Evolutionary conservation across 2,797 vertebrate species (phyloP).

Genomic region (Babyrousa celebensis): DNA sequence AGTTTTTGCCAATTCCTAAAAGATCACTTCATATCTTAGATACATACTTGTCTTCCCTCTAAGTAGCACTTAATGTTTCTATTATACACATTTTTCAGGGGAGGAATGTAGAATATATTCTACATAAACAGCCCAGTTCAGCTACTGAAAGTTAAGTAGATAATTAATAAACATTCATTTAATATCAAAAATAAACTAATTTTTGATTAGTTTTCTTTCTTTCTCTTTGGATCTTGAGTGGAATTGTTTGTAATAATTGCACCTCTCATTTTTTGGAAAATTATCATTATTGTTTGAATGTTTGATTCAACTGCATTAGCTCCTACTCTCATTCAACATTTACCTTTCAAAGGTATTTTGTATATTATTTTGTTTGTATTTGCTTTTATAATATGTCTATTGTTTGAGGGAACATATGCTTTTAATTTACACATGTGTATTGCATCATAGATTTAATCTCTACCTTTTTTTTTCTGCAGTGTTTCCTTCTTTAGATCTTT

Average conservation of each 20-base stretch:
- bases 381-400: neutral
- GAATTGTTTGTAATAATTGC: neutral
- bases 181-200: neutral
- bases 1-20: neutral
- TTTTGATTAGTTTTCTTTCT: neutral
- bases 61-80: neutral
- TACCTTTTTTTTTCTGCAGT: neutral
- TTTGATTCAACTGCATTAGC: neutral
- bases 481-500: neutral
- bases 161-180: neutral
- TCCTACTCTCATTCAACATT: neutral
- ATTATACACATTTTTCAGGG: neutral
- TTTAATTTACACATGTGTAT: neutral
- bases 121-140: neutral
- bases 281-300: neutral
- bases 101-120: neutral
- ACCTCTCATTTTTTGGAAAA: neutral
- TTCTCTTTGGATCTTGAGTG: neutral
- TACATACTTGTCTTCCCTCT: neutral
- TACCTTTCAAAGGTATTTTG: neutral
- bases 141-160: neutral
- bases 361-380: neutral
- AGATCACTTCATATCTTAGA: neutral
- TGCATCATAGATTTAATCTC: neutral
- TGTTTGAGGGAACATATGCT: neutral